These are phyloP conservation scores for Drosophila borborema DNA, from an alignment of 2,888 invertebrate species.

Conservation along the genomic window DNA sequence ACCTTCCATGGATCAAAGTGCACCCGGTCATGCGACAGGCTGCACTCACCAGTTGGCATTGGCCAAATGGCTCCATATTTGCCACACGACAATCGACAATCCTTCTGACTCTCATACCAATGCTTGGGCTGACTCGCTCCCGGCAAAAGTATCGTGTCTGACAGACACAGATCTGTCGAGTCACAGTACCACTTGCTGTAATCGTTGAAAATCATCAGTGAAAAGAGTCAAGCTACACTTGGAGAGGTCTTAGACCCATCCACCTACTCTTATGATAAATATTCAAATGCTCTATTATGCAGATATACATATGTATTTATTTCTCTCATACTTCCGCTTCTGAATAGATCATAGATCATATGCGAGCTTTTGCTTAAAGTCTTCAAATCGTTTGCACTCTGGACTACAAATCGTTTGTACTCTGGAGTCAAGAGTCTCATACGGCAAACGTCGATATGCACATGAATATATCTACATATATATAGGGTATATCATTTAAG, in stretches of 20 bases:
- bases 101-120: conserved; percentile 86
- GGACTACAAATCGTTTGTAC: not conserved
- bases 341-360: not conserved
- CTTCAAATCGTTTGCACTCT: not conserved
- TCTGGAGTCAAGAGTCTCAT: not conserved
- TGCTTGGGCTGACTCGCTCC: conserved; percentile 25
- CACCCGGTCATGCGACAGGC: conserved; percentile 84
- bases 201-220: not conserved
- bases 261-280: no score
- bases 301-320: not conserved
- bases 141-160: conserved; percentile 45
- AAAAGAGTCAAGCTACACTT: not conserved
- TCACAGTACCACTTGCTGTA: conserved; percentile 73
- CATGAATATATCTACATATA: conserved; percentile 3
- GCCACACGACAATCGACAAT: conserved; percentile 90
- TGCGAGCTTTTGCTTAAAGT: not conserved
- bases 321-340: not conserved
- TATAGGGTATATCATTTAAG: not conserved
- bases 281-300: no score
- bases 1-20: conserved; percentile 87
- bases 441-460: not conserved
- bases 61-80: conserved; percentile 90
- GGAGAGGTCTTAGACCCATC: not conserved
- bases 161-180: conserved; percentile 69
- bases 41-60: conserved; percentile 87